These are phyloP conservation scores for Chaetodon auriga DNA, from an alignment of 2,113 vertebrate genomes.

Conservation along the genomic window DNA sequence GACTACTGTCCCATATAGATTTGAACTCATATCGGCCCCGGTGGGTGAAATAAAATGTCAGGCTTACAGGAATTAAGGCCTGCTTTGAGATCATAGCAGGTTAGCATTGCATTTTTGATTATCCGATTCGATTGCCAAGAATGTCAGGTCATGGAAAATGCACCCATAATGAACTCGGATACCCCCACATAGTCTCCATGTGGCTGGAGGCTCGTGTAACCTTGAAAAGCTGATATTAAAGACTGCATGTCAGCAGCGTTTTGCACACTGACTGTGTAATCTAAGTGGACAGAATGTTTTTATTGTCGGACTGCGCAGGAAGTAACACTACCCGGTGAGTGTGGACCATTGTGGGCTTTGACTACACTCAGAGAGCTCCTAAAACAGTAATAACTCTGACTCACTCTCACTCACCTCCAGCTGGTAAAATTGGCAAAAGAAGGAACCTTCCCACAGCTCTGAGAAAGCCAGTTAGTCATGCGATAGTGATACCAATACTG, in stretches of 20 bases:
- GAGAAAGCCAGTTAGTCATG: conserved; percentile 39
- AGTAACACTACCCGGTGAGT: conserved; percentile 19
- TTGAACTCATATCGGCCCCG: not conserved
- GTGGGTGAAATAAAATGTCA: not conserved
- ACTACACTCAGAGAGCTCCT: conserved; percentile 46
- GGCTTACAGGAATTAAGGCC: not conserved
- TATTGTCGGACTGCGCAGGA: conserved; percentile 24
- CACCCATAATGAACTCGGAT: not conserved
- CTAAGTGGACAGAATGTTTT: conserved; percentile 29
- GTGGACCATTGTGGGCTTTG: conserved; percentile 38
- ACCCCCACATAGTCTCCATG: not conserved
- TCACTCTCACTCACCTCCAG: conserved; percentile 57
- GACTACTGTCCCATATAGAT: not conserved
- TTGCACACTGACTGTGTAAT: conserved; percentile 29
- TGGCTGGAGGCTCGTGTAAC: not conserved
- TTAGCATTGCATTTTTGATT: not conserved
- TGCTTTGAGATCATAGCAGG: not conserved
- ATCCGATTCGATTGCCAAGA: not conserved
- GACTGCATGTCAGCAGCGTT: conserved; percentile 7
- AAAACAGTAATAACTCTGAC: conserved; percentile 58
- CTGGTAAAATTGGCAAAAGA: conserved; percentile 55
- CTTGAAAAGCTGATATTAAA: conserved; percentile 31
- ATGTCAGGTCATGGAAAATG: not conserved
- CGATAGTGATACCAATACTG: conserved; percentile 20
- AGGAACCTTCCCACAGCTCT: conserved; percentile 32